Evolutionary conservation across 2,113 vertebrate genomes (phyloP).

Genomic region (Crypturellus undulatus): DNA sequence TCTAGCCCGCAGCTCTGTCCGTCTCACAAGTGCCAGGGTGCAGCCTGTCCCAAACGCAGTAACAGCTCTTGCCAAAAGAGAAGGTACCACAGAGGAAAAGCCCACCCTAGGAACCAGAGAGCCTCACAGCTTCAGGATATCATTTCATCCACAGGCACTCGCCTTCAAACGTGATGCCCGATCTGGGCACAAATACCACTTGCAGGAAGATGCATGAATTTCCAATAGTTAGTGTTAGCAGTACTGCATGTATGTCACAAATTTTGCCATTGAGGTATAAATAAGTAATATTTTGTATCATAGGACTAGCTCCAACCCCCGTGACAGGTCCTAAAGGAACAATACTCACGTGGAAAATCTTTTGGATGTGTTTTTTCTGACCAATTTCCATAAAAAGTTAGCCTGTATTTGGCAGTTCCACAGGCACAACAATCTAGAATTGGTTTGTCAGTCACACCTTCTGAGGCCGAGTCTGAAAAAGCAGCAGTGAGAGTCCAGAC

Average conservation of each 20-base stretch:
- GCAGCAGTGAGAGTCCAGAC: neutral
- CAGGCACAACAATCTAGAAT: slow-evolving; percentile 94
- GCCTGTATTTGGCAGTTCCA: slow-evolving; percentile 95
- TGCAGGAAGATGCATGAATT: neutral
- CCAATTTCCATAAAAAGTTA: slow-evolving; percentile 98
- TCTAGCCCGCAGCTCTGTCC: neutral
- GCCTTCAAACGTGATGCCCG: neutral
- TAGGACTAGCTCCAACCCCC: neutral
- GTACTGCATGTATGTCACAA: neutral
- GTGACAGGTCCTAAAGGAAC: neutral
- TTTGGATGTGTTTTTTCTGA: slow-evolving; percentile 95
- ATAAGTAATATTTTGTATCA: neutral
- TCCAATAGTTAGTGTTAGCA: neutral
- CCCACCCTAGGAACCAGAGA: neutral
- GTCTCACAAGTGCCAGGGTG: neutral
- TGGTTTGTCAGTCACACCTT: slow-evolving; percentile 82
- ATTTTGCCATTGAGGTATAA: neutral
- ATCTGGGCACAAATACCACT: neutral
- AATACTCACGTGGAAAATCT: slow-evolving; percentile 94
- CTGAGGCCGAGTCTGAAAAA: slow-evolving; percentile 81
- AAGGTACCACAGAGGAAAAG: neutral
- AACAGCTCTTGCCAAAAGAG: neutral
- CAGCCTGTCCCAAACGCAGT: neutral
- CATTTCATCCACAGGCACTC: neutral
- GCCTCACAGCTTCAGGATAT: neutral